Evolutionary conservation across 2,797 vertebrate species (phyloP), one percentile per base, ranked within the genome.

Genomic region (Lophotriccus pileatus): DNA sequence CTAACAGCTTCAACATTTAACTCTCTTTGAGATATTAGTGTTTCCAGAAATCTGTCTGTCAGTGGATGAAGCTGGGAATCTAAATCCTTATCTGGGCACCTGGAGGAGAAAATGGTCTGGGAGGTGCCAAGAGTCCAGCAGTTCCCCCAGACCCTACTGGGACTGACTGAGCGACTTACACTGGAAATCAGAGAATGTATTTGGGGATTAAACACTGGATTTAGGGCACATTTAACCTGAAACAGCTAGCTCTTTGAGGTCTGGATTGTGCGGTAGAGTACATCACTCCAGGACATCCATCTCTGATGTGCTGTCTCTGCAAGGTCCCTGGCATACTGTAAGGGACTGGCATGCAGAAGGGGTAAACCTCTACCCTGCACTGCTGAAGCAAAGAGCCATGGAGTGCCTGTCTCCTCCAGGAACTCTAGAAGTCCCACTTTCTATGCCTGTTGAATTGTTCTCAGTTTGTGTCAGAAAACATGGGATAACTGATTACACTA

Each of bases 381-480:
- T 50, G 52, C 37, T 0, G 0, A 64, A 80, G 11, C 19, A 56
- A 59, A 74, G 13, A 36, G 14, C 18, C 1, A 0, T 0, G 0
- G 52, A 55, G 18, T 20, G 19, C 41, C 63, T n/a, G 3, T 34
- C 28, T 95, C 28, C 59, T 84, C 19, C 62, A 86, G 43, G 43
- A 63, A 21, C 28, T 64, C 28, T 25, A 14, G 13, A 87, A 79
- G 13, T 84, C 74, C 69, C 18, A 6, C 34, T 64, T 84, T 72
- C 69, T 68, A 14, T 37, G 46, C n/a, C 55, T 50, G n/a, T 30
- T 75, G 70, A 56, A 44, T 59, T 77, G 37, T 76, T 89, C 44
- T 84, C 43, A 72, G 34, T 15, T 72, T 24, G 7, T 55, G 19
- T 63, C 55, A 86, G 37, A 81, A 84, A 84, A 56, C 27, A 11